phyloP scores from a whole-genome alignment of 1,140 invertebrate genomes.

The Orius insidiosus region DNA sequence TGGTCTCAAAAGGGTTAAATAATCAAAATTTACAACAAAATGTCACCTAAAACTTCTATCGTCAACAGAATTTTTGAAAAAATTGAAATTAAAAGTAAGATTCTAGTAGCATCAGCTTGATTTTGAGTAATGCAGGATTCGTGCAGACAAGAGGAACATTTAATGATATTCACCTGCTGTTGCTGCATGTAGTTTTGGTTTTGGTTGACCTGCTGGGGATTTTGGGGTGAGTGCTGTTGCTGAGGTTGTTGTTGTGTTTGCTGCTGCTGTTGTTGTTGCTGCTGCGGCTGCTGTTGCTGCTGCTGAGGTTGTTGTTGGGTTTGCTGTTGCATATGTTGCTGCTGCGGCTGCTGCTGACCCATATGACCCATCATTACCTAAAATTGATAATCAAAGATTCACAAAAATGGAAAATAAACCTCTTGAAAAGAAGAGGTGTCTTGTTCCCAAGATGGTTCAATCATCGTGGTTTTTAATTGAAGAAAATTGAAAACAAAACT shows the following conservation, averaged over 20 bases:
- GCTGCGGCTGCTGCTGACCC: slow-evolving; percentile 19
- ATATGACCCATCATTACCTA: slow-evolving; percentile 28
- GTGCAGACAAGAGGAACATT: not conserved
- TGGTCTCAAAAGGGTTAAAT: too few relatives aligned
- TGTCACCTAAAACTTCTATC: too few relatives aligned
- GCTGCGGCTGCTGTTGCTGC: slow-evolving; percentile 16
- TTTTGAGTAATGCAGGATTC: too few relatives aligned
- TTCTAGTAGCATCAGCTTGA: too few relatives aligned
- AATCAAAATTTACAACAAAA: too few relatives aligned
- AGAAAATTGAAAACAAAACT: too few relatives aligned
- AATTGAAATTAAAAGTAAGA: too few relatives aligned
- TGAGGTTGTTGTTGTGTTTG: slow-evolving; percentile 19
- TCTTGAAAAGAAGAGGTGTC: slow-evolving; percentile 22
- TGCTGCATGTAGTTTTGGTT: slow-evolving; percentile 25
- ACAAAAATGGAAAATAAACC: slow-evolving; percentile 7
- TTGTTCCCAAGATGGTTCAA: not conserved
- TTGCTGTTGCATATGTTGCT: slow-evolving; percentile 20
- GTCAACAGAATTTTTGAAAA: too few relatives aligned
- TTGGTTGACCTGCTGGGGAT: slow-evolving; percentile 17
- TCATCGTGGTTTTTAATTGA: too few relatives aligned
- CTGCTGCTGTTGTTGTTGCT: slow-evolving; percentile 23
- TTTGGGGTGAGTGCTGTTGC: too few relatives aligned
- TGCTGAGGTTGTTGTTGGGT: slow-evolving; percentile 21
- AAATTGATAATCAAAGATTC: slow-evolving; percentile 5
- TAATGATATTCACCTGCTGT: slow-evolving; percentile 20